Evolutionary conservation across 2,888 invertebrate genomes (phyloP).

Genomic region (Apamea anceps): DNA sequence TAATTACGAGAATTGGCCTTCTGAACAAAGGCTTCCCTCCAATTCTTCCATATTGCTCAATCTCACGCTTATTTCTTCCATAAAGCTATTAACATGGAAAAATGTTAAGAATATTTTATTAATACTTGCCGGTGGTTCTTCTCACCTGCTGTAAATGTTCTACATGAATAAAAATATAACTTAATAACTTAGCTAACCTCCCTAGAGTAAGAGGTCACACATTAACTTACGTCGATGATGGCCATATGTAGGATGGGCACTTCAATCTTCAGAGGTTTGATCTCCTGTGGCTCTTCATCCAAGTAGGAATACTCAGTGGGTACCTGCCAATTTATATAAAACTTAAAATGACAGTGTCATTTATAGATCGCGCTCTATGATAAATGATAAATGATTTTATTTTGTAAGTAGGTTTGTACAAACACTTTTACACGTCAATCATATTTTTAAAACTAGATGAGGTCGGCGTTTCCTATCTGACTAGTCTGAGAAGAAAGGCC

Average conservation of each 20-base stretch:
- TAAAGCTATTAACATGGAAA: not conserved
- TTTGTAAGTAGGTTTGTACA: no score
- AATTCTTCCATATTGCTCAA: not conserved
- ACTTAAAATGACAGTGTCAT: not conserved
- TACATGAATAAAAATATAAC: constrained; percentile 7
- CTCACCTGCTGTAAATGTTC: constrained; percentile 30
- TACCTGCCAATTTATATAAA: constrained; percentile 69
- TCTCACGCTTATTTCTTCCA: not conserved
- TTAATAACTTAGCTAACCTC: not conserved
- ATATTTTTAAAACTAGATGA: no score
- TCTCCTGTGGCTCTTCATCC: constrained; percentile 81
- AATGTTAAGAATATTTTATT: constrained; percentile 1
- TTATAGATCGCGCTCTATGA: not conserved
- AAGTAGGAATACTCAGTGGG: constrained; percentile 77
- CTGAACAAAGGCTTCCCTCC: not conserved
- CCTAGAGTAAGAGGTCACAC: not conserved
- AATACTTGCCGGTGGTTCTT: constrained; percentile 25
- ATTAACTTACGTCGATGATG: constrained; percentile 81
- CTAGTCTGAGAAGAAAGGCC: no score
- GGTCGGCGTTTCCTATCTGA: no score
- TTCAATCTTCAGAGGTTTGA: constrained; percentile 79
- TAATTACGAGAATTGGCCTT: no score
- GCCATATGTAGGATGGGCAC: constrained; percentile 86
- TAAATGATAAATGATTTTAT: no score
- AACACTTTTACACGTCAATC: no score